Conservation (phyloP, 2,888 invertebrate species). For the Mimumesa dahlbomi region DNA sequence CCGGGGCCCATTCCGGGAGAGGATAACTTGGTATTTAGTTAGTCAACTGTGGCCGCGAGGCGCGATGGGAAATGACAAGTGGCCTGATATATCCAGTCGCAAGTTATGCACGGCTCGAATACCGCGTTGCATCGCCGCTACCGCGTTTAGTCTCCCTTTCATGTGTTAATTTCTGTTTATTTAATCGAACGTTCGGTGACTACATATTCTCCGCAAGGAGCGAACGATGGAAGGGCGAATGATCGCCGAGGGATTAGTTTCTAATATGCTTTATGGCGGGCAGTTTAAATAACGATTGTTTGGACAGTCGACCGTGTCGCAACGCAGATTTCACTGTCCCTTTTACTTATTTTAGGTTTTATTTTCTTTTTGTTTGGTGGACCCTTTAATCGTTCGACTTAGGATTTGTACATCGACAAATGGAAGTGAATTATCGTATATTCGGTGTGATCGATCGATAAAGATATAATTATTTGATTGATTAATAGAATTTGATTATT, state of each 20-base stretch:
- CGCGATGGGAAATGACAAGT: slow-evolving; percentile 79
- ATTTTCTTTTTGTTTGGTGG: no score
- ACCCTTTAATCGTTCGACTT: no score
- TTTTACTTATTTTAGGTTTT: no score
- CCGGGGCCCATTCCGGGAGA: slow-evolving; percentile 70
- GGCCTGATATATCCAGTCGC: slow-evolving; percentile 58
- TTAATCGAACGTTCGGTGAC: slow-evolving; percentile 68
- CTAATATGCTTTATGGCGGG: slow-evolving; percentile 52
- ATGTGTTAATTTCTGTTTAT: slow-evolving; percentile 79
- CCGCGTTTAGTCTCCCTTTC: slow-evolving; percentile 67
- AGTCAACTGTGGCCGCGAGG: slow-evolving; percentile 78
- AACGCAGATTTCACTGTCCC: not conserved
- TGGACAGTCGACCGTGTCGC: slow-evolving; percentile 11
- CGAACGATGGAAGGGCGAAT: slow-evolving; percentile 44
- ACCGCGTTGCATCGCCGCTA: slow-evolving; percentile 9
- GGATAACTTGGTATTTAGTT: slow-evolving; percentile 79
- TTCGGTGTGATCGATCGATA: no score
- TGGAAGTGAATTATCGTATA: no score
- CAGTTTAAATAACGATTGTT: slow-evolving; percentile 20
- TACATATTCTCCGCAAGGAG: slow-evolving; percentile 1
- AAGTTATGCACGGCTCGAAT: slow-evolving; percentile 7
- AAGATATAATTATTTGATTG: no score
- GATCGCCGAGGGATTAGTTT: slow-evolving; percentile 60
- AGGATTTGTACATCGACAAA: no score
- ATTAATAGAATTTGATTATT: no score